Percentiles rank a stretch among this genome's conserved stretches.
These are phyloP conservation scores for Carposina sasakii DNA, from an alignment of 1,140 invertebrate genomes.

Conservation along the genomic window DNA sequence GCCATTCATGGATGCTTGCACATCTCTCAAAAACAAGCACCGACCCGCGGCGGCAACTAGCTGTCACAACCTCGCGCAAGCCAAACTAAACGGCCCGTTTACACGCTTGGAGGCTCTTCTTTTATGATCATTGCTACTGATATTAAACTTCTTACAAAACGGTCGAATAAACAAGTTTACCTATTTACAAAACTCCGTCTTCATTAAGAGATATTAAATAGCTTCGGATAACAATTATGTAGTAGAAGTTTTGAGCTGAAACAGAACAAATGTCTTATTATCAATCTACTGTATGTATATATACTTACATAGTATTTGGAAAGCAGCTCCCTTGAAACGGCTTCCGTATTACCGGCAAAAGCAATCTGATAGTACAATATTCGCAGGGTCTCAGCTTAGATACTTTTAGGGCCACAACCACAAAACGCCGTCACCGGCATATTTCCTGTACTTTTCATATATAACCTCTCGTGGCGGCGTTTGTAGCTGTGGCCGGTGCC, in stretches of 20 bases:
- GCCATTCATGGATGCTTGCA: background rate
- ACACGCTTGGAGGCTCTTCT: too few relatives aligned
- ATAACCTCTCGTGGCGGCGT: too few relatives aligned
- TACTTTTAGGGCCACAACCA: too few relatives aligned
- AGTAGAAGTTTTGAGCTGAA: constrained; percentile 64
- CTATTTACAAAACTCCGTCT: constrained; percentile 54
- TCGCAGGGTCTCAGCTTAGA: too few relatives aligned
- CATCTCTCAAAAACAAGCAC: background rate
- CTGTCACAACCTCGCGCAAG: too few relatives aligned
- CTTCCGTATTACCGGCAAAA: background rate
- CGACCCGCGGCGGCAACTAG: background rate
- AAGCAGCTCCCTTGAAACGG: background rate
- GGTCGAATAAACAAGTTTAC: background rate
- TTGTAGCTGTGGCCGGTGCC: too few relatives aligned
- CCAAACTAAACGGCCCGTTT: too few relatives aligned
- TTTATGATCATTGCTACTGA: constrained; percentile 13
- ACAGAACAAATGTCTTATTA: constrained; percentile 15
- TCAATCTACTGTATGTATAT: background rate
- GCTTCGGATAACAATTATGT: constrained; percentile 56
- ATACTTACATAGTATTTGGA: background rate
- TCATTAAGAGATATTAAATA: constrained; percentile 62
- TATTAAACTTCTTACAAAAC: background rate
- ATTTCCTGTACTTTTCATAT: too few relatives aligned
- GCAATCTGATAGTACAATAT: background rate
- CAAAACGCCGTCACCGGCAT: too few relatives aligned